Evolutionary conservation across 2,888 invertebrate species (phyloP), one percentile per base, ranked within the genome.

Genomic region (Pardosa pseudoannulata): DNA sequence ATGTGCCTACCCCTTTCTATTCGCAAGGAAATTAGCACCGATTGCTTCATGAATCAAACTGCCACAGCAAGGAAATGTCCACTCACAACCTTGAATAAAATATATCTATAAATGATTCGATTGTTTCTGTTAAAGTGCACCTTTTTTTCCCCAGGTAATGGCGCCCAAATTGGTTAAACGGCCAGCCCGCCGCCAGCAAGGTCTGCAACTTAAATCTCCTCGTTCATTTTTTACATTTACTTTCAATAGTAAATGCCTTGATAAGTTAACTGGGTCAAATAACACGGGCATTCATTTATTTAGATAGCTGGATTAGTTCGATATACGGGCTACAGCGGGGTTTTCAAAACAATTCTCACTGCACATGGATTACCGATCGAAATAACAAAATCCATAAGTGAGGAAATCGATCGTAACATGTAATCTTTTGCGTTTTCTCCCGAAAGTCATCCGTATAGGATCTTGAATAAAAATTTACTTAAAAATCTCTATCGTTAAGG

Each of bases 31-130:
- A 79, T 79, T 56, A 79, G 65, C 46, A 50, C 46, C 68, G 28
- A 32, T 65, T 79, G 32, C 68, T 39, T 39, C 74, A 62, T 79
- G 79, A 79, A 79, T 79, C 79, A 79, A 79, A 46, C 50, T 29
- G 65, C 65, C 27, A 75, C 36, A 68, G 56, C 70, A 62, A 62
- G 71, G n/a, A 23, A 75, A 29, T 78, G 76, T 64, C 75, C 64
- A 67, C 62, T 79, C 68, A 1, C 41, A 75, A 73, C 82, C 82
- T 82, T 82, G 75, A 75, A 70, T 65, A 19, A 62, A 75, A 64
- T 56, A 46, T 75, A 82, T 82, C 82, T 62, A 62, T 56, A 82
- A 82, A 82, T 71, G 82, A 75, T 82, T 70, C 75, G 75, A 82
- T 82, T 82, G 82, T 82, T 82, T 82, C 70, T 46, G 62, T 50